Conservation (phyloP, 2,888 invertebrate species). For the Tenthredo notha region DNA sequence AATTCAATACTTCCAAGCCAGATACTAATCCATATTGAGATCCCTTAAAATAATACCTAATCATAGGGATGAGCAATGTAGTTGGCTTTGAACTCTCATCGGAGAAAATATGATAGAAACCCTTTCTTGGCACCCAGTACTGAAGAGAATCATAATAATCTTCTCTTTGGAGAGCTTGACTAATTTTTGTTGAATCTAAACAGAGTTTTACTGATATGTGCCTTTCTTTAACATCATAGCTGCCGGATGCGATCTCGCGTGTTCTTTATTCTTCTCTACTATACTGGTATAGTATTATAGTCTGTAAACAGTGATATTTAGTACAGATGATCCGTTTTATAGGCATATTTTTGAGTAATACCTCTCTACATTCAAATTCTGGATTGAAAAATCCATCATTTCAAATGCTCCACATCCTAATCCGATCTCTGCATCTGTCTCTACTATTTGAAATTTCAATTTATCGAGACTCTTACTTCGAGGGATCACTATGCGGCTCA, state of each 20-base stretch:
- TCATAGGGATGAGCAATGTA: not conserved
- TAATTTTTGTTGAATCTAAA: not conserved
- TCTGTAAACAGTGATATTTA: not conserved
- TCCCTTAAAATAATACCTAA: not conserved
- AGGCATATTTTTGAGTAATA: not conserved
- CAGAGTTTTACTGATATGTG: not conserved
- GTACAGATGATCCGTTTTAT: not conserved
- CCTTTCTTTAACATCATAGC: not conserved
- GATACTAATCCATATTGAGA: not conserved
- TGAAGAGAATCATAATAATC: not conserved
- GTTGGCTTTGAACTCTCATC: not conserved
- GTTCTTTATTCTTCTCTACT: not conserved
- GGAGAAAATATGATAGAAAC: not conserved
- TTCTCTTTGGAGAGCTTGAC: not conserved
- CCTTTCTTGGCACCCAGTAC: constrained; percentile 2
- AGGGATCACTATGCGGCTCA: not conserved
- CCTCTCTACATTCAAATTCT: not conserved
- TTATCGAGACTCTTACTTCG: not conserved
- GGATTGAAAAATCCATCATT: not conserved
- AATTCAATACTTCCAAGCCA: not conserved
- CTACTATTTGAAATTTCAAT: not conserved
- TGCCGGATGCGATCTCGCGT: not conserved
- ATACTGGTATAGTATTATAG: not conserved
- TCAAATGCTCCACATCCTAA: not conserved
- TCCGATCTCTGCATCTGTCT: not conserved